A percentile compares a stretch with the other conserved stretches of the same genome.
Conservation (phyloP, 2,888 invertebrate species). For the Heliothis peltigera region DNA sequence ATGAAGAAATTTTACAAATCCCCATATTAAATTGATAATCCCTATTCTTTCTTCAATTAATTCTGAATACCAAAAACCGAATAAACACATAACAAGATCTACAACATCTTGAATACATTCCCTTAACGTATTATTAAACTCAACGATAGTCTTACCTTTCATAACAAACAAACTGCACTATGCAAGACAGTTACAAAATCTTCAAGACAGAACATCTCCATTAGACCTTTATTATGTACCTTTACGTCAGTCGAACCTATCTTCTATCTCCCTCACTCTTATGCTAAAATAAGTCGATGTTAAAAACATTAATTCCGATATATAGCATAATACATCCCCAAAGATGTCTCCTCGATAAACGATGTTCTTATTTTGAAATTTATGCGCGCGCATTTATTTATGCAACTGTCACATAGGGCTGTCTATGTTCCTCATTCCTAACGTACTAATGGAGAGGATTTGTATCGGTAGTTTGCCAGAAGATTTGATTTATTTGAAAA, state of each 20-base stretch:
- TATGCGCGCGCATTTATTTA: slow-evolving; percentile 74
- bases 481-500: slow-evolving; percentile 42
- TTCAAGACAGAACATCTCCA: slow-evolving; percentile 67
- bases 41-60: too few relatives aligned
- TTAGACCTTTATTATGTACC: slow-evolving; percentile 64
- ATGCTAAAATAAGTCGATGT: slow-evolving; percentile 31
- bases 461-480: slow-evolving; percentile 41
- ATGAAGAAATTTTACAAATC: background rate
- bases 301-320: slow-evolving; percentile 43
- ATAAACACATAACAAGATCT: slow-evolving; percentile 23
- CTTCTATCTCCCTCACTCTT: slow-evolving; percentile 34
- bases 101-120: slow-evolving; percentile 16
- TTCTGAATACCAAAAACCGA: slow-evolving; percentile 7
- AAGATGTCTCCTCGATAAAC: slow-evolving; percentile 65
- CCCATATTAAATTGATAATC: too few relatives aligned
- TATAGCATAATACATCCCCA: slow-evolving; percentile 53
- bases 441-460: slow-evolving; percentile 40
- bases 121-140: slow-evolving; percentile 41
- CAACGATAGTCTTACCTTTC: background rate
- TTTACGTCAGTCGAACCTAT: slow-evolving; percentile 32
- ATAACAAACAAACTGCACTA: slow-evolving; percentile 18
- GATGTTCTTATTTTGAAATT: slow-evolving; percentile 80
- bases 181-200: slow-evolving; percentile 54
- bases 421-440: slow-evolving; percentile 53
- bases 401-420: slow-evolving; percentile 65